Conservation (phyloP, 1,140 invertebrate genomes). For the Anastrepha ludens region DNA sequence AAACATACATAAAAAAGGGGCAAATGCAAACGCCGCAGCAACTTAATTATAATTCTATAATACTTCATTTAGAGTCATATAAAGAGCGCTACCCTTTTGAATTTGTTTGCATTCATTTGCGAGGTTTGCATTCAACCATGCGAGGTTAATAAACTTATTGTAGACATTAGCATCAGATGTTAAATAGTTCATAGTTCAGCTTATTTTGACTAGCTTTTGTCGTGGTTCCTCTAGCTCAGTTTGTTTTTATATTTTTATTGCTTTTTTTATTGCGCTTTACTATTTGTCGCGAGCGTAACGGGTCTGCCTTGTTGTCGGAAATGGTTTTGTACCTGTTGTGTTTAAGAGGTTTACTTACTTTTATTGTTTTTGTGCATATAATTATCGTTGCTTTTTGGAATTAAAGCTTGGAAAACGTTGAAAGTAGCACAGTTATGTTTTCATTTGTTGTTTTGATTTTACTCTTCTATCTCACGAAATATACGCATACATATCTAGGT, state of each 20-base stretch:
- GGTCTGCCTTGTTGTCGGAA: neutral
- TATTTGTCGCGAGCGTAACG: neutral
- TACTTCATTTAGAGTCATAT: too few relatives aligned
- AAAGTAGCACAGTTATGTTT: neutral
- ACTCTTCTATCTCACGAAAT: neutral
- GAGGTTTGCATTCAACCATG: too few relatives aligned
- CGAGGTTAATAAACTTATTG: too few relatives aligned
- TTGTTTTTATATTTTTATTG: neutral
- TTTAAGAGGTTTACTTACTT: neutral
- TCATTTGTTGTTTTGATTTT: neutral
- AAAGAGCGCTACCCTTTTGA: too few relatives aligned
- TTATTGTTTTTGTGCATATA: neutral
- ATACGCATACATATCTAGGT: neutral
- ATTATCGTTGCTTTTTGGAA: neutral
- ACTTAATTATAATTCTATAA: too few relatives aligned
- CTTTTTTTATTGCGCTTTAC: neutral
- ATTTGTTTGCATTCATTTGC: too few relatives aligned
- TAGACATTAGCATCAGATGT: too few relatives aligned
- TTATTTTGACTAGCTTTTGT: neutral
- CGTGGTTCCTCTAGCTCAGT: neutral
- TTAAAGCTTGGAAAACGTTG: neutral
- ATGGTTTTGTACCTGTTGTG: neutral
- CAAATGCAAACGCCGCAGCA: too few relatives aligned
- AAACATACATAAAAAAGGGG: too few relatives aligned
- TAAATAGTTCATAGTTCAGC: neutral